Percentiles rank a stretch among this genome's conserved stretches.
These are phyloP conservation scores for Clarias gariepinus DNA, from an alignment of 2,113 vertebrate species.

Conservation along the genomic window DNA sequence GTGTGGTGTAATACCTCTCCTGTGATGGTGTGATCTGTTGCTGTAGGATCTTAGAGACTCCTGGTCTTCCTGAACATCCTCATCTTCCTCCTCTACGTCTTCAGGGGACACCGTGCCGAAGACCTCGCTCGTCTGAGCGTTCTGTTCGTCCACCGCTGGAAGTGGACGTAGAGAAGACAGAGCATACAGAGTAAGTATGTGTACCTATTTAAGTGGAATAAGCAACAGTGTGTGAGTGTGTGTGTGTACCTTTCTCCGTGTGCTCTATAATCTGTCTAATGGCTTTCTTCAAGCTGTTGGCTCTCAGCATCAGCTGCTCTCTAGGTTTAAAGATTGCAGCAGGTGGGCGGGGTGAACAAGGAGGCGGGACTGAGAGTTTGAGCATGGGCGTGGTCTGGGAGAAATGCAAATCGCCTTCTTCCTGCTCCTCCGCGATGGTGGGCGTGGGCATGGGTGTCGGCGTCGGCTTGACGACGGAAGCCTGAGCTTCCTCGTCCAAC, in stretches of 20 bases:
- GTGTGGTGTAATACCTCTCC: constrained; percentile 74
- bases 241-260: constrained; percentile 85
- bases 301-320: constrained; percentile 95
- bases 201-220: neutral
- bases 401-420: constrained; percentile 76
- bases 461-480: constrained; percentile 75
- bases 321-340: constrained; percentile 87
- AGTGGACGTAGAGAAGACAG: neutral
- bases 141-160: constrained; percentile 95
- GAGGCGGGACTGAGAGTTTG: constrained; percentile 56
- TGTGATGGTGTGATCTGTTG: constrained; percentile 66
- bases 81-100: constrained; percentile 69
- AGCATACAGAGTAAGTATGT: neutral
- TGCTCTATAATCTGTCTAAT: constrained; percentile 98
- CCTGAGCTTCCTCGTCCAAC: constrained; percentile 90
- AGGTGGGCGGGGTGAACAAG: constrained; percentile 69
- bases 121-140: constrained; percentile 86
- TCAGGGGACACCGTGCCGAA: constrained; percentile 71
- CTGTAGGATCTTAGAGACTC: constrained; percentile 73
- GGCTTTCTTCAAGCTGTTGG: constrained; percentile 97
- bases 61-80: constrained; percentile 70
- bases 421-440: constrained; percentile 88
- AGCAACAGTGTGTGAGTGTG: neutral
- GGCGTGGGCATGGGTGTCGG: constrained; percentile 91
- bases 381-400: constrained; percentile 59